Evolutionary conservation across 2,797 vertebrate genomes (phyloP), one percentile per base, ranked within the genome.

Genomic region (Clamator glandarius): DNA sequence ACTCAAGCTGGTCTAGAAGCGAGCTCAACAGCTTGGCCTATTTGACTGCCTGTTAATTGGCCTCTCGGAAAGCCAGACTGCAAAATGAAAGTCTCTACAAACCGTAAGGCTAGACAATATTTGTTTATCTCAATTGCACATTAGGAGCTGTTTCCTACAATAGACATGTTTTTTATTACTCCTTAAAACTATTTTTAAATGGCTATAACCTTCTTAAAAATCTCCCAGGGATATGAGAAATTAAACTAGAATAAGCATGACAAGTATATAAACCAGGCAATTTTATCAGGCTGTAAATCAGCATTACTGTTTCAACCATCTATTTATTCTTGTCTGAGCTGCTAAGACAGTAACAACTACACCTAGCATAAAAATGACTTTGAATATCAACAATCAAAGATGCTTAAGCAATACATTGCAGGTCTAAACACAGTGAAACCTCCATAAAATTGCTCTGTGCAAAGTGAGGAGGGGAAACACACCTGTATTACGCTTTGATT

Each of bases 341-440:
- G 79, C 94, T 81, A 93, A 95, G 90, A 96, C 93, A 95, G 70
- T 94, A 96, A 97, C 95, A 95, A 91, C 81, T 70, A 76, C 95
- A 92, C 93, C 96, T 95, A 89, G 88, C 82, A 81, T 93, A 91
- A 94, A 97, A 97, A 94, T 70, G 36, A 84, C 92, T 95, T 69
- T 59, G 70, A 97, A 70, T 79, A 95, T 93, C 93, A 95, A 96
- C 96, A 96, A 97, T 95, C 95, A 96, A 93, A 97, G 95, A 97
- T 95, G 95, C 97, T 97, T 96, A 93, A 96, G 92, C 96, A 88
- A 93, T 76, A 90, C 87, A 91, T 23, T 69, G 57, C 82, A 82
- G 92, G 54, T 91, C 90, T 87, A 92, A 95, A 83, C 87, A 85
- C 75, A 85, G 93, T 24, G 66, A 92, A 92, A 93, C 77, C 42